Percentiles rank a stretch among this genome's conserved stretches.
phyloP scores from a whole-genome alignment of 1,140 invertebrate genomes.

The Anoplophora glabripennis region DNA sequence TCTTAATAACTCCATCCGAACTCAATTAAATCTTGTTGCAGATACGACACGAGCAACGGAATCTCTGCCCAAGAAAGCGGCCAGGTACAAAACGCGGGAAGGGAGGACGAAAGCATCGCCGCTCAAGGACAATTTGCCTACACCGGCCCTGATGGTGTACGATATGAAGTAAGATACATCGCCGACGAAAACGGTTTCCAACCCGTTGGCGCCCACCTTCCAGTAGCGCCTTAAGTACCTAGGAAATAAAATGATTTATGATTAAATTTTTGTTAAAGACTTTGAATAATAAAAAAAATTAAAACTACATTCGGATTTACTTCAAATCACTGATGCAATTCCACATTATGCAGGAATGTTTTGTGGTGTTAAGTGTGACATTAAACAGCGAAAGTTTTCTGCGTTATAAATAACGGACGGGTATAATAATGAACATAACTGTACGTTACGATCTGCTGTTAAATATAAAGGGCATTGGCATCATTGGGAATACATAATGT shows the following conservation, averaged over 20 bases:
- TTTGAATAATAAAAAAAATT: neutral
- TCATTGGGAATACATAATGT: no score
- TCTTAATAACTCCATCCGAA: neutral
- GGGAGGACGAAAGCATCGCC: slow-evolving; percentile 55
- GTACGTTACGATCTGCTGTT: no score
- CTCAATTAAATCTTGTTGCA: slow-evolving; percentile 36
- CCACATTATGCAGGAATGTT: slow-evolving; percentile 21
- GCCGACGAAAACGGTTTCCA: slow-evolving; percentile 77
- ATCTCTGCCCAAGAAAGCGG: slow-evolving; percentile 62
- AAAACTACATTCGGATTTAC: neutral
- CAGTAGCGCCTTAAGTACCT: slow-evolving; percentile 19
- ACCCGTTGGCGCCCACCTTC: slow-evolving; percentile 60
- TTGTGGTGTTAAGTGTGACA: slow-evolving; percentile 27
- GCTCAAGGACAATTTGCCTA: slow-evolving; percentile 67
- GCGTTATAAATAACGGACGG: no score
- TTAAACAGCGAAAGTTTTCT: slow-evolving; percentile 18
- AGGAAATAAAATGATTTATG: slow-evolving; percentile 3
- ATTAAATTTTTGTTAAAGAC: neutral
- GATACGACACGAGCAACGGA: slow-evolving; percentile 68
- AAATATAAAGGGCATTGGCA: no score
- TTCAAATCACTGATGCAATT: neutral
- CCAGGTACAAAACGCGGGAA: slow-evolving; percentile 55
- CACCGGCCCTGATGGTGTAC: slow-evolving; percentile 62
- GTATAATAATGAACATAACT: no score
- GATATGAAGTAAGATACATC: slow-evolving; percentile 60